Conservation (phyloP, 2,888 invertebrate genomes). For the Cataglyphis altisquamis region DNA sequence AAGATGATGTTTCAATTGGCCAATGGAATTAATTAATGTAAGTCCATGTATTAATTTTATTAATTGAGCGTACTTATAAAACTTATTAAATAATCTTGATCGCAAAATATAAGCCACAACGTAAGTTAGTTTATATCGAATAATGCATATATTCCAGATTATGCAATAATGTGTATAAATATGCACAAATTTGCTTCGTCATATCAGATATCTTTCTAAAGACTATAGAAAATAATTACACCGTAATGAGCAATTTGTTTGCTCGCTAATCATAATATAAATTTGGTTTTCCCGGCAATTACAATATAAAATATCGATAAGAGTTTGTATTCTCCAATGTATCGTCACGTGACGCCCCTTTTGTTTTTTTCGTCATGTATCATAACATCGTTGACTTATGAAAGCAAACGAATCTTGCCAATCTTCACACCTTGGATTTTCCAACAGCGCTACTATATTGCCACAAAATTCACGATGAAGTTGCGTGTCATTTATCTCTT, state of each 20-base stretch:
- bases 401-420: conserved; percentile 48
- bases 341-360: conserved; percentile 64
- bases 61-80: not conserved
- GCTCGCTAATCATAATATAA: conserved; percentile 4
- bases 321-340: conserved; percentile 47
- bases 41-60: not conserved
- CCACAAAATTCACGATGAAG: conserved; percentile 60
- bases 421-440: conserved; percentile 44
- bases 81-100: not conserved
- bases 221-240: not conserved
- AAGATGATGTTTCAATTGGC: not conserved
- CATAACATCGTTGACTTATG: conserved; percentile 55
- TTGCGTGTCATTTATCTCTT: conserved; percentile 38
- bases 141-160: not conserved
- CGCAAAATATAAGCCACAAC: not conserved
- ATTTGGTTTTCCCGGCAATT: conserved; percentile 20
- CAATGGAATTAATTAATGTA: conserved; percentile 7
- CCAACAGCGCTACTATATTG: not conserved
- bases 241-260: not conserved
- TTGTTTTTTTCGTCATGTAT: conserved; percentile 62
- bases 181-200: not conserved
- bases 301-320: conserved; percentile 26
- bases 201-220: not conserved
- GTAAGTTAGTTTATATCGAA: not conserved
- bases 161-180: not conserved